Percentiles rank a stretch among this genome's conserved stretches.
These are phyloP conservation scores for Asobara japonica DNA, from an alignment of 1,140 invertebrate species.

Conservation along the genomic window DNA sequence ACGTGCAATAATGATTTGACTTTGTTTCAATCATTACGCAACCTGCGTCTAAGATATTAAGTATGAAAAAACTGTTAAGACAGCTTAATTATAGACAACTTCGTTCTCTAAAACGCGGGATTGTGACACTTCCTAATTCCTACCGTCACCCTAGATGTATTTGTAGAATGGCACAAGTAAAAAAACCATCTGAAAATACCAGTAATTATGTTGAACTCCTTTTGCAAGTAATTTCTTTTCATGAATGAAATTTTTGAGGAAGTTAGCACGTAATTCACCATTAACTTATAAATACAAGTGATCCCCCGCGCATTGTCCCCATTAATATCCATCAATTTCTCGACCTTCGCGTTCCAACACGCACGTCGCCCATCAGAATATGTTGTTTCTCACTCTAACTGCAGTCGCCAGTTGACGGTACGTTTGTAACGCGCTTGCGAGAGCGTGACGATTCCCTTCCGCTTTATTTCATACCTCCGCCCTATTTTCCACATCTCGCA, in stretches of 20 bases:
- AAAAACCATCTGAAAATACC: too few species aligned
- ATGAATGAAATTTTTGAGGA: background rate
- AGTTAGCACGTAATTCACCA: background rate
- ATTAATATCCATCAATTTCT: conserved; percentile 36
- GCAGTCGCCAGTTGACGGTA: conserved; percentile 4
- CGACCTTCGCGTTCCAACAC: conserved; percentile 33
- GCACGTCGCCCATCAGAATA: conserved; percentile 23
- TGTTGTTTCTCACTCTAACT: background rate
- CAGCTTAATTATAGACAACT: too few species aligned
- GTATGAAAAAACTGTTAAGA: too few species aligned
- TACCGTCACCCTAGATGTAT: too few species aligned
- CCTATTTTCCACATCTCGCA: background rate
- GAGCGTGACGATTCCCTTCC: conserved; percentile 22
- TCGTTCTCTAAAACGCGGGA: too few species aligned
- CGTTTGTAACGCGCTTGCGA: conserved; percentile 17
- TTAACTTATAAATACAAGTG: background rate
- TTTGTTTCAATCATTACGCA: too few species aligned
- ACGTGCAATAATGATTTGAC: too few species aligned
- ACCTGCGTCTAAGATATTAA: too few species aligned
- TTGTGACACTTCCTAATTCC: too few species aligned
- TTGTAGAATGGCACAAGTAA: too few species aligned
- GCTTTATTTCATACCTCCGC: conserved; percentile 12
- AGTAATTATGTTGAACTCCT: background rate
- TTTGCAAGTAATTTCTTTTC: background rate
- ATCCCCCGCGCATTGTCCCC: conserved; percentile 25